Percentiles rank a stretch among this genome's conserved stretches.
These are phyloP conservation scores for Macrosteles quadrilineatus DNA, from an alignment of 1,140 invertebrate genomes.

Conservation along the genomic window DNA sequence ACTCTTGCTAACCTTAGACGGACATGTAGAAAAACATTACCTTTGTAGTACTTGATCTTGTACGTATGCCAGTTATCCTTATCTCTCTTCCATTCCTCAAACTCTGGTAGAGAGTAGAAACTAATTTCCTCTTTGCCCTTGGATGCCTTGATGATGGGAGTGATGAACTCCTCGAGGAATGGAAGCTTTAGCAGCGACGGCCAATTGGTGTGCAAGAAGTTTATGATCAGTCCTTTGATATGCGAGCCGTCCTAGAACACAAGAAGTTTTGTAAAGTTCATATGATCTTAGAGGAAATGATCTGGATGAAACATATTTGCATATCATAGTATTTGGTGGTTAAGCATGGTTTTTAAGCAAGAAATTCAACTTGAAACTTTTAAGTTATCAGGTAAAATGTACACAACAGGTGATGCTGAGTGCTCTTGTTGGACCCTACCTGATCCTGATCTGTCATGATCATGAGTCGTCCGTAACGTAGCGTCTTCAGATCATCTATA, in stretches of 20 bases:
- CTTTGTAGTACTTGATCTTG: slow-evolving; percentile 99
- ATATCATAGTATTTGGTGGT: too few species aligned
- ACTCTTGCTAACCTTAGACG: too few species aligned
- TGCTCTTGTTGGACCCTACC: slow-evolving; percentile 27
- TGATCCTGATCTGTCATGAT: slow-evolving; percentile 99
- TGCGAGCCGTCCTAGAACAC: slow-evolving; percentile 89
- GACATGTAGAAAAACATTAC: slow-evolving; percentile 61
- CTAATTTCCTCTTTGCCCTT: slow-evolving; percentile 82
- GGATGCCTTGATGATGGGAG: slow-evolving; percentile 96
- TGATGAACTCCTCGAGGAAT: slow-evolving; percentile 99
- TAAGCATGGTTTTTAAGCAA: too few species aligned
- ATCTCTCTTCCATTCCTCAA: slow-evolving; percentile 94
- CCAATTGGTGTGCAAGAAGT: slow-evolving; percentile 99
- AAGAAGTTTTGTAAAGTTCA: slow-evolving; percentile 30
- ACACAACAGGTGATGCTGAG: too few species aligned
- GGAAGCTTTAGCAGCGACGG: slow-evolving; percentile 86
- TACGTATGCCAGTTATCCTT: slow-evolving; percentile 93
- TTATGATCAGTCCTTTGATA: slow-evolving; percentile 98
- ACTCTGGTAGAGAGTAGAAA: slow-evolving; percentile 98
- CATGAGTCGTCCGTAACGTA: slow-evolving; percentile 98
- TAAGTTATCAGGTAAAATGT: too few species aligned
- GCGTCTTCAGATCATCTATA: slow-evolving; percentile 84
- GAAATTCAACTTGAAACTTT: too few species aligned
- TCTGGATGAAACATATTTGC: too few species aligned
- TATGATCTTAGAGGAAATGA: too few species aligned